Evolutionary conservation across 2,888 invertebrate species (phyloP).

Genomic region (Thymelicus lineola): DNA sequence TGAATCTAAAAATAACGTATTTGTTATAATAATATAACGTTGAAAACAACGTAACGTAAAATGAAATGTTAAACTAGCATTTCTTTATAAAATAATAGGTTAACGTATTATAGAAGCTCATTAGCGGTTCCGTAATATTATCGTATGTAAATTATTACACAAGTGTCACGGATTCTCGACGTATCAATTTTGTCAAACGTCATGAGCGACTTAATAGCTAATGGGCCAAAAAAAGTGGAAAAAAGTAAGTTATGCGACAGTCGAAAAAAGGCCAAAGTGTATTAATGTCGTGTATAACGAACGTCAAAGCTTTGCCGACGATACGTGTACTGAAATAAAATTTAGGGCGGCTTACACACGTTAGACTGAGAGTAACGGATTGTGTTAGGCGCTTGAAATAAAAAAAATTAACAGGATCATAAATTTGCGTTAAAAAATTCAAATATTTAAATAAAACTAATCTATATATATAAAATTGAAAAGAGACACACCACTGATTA

Average conservation of each 20-base stretch:
- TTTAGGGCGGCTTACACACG: slow-evolving; percentile 55
- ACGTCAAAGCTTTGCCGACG: slow-evolving; percentile 78
- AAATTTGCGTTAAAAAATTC: too few relatives aligned
- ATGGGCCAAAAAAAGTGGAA: slow-evolving; percentile 72
- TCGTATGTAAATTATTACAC: slow-evolving; percentile 42
- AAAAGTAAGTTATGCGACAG: slow-evolving; percentile 82
- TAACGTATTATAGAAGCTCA: slow-evolving; percentile 3
- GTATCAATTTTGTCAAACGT: slow-evolving; percentile 76
- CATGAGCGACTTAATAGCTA: slow-evolving; percentile 76
- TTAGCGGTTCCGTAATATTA: slow-evolving; percentile 24
- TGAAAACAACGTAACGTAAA: too few relatives aligned
- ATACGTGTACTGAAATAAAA: slow-evolving; percentile 67
- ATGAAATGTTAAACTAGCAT: too few relatives aligned
- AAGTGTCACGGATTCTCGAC: slow-evolving; percentile 59
- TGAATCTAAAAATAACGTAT: too few relatives aligned
- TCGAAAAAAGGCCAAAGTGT: slow-evolving; percentile 75
- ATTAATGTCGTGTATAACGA: slow-evolving; percentile 82
- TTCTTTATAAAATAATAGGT: background rate
- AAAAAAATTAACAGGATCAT: too few relatives aligned
- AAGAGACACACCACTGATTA: too few relatives aligned
- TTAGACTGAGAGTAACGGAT: slow-evolving; percentile 43
- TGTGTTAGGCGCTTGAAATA: too few relatives aligned
- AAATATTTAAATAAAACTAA: too few relatives aligned
- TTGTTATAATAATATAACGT: too few relatives aligned
- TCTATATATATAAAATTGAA: too few relatives aligned